Conservation (phyloP, 2,888 invertebrate genomes). For the Octonoba sinensis region DNA sequence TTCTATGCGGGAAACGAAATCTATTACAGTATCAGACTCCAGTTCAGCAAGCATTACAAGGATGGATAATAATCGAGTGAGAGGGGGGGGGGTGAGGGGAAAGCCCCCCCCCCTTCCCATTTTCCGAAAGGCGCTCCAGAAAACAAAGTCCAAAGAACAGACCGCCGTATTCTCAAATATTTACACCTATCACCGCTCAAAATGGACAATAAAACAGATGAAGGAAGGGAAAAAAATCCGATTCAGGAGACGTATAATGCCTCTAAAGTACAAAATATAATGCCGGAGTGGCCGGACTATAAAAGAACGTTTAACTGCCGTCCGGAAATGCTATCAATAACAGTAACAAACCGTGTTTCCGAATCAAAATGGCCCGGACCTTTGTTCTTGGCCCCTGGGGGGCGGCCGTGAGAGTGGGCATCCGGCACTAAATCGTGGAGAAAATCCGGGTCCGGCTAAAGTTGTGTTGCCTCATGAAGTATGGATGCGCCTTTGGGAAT, state of each 20-base stretch:
- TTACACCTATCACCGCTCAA: conserved; percentile 48
- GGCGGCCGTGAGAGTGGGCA: conserved; percentile 26
- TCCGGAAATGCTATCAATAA: conserved; percentile 59
- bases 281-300: conserved; percentile 45
- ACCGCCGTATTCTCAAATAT: conserved; percentile 48
- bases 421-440: conserved; percentile 32
- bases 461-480: conserved; percentile 47
- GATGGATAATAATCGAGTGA: too few species aligned
- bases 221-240: conserved; percentile 22
- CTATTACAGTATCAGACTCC: too few species aligned
- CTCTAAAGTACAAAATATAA: conserved; percentile 63
- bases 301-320: conserved; percentile 62
- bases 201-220: not conserved
- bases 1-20: too few species aligned
- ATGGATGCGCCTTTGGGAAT: conserved; percentile 47
- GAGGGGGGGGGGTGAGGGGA: too few species aligned
- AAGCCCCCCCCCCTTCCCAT: too few species aligned
- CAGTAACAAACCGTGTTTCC: conserved; percentile 58
- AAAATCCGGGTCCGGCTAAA: conserved; percentile 32
- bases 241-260: conserved; percentile 30
- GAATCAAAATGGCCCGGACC: conserved; percentile 44
- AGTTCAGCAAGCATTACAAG: too few species aligned
- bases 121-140: not conserved
- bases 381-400: conserved; percentile 19
- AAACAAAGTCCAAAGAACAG: conserved; percentile 20